These are phyloP conservation scores for Argyra leucocephala DNA, from an alignment of 2,888 invertebrate species.

Conservation along the genomic window DNA sequence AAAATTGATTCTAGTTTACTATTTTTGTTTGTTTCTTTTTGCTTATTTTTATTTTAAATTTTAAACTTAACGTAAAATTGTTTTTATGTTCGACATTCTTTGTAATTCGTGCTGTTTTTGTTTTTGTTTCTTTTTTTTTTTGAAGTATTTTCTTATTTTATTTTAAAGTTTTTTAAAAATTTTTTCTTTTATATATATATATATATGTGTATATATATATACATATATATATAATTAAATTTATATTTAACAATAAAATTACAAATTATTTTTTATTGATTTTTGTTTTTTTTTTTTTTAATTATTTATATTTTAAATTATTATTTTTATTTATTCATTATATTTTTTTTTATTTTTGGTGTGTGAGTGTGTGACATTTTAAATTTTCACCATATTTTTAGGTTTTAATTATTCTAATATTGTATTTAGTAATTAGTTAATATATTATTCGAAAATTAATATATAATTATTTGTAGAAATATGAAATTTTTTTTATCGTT, in stretches of 20 bases:
- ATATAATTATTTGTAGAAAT: too few relatives aligned
- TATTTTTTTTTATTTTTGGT: neutral
- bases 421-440: slow-evolving; percentile 30
- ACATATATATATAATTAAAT: too few relatives aligned
- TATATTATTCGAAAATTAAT: slow-evolving; percentile 4
- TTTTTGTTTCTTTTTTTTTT: neutral
- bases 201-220: too few relatives aligned
- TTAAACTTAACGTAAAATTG: neutral
- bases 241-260: slow-evolving; percentile 5
- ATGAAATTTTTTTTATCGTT: too few relatives aligned
- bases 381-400: too few relatives aligned
- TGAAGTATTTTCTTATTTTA: neutral
- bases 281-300: neutral
- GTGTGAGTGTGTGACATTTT: neutral
- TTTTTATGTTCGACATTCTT: neutral
- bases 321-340: neutral
- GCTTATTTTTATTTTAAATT: neutral
- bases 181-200: neutral
- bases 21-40: neutral
- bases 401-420: slow-evolving; percentile 7
- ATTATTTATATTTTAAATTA: neutral
- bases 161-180: neutral
- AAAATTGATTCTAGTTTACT: too few relatives aligned
- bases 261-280: neutral
- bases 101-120: neutral